Conservation (phyloP, 2,113 vertebrate genomes). For the Tachysurus vachellii region DNA sequence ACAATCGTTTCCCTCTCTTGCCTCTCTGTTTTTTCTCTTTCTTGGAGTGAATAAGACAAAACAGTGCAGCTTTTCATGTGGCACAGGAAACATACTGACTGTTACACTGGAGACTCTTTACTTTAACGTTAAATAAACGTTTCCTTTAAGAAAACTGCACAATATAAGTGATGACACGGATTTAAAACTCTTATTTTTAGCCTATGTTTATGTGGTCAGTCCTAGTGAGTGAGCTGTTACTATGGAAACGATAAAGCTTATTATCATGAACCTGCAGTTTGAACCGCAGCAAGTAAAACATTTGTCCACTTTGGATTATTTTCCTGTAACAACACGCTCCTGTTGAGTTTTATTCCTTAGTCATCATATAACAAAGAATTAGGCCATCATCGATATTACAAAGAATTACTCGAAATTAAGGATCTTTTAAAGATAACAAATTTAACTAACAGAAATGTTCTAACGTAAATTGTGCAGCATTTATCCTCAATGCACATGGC, state of each 20-base stretch:
- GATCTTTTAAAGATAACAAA: neutral
- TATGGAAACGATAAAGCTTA: neutral
- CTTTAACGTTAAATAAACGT: neutral
- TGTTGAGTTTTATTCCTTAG: neutral
- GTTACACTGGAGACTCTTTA: neutral
- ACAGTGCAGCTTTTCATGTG: neutral
- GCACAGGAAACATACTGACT: neutral
- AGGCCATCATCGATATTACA: neutral
- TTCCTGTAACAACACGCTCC: neutral
- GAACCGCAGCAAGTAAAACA: neutral
- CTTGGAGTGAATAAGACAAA: neutral
- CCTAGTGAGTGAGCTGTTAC: neutral
- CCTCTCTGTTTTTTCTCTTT: neutral
- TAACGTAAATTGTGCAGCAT: neutral
- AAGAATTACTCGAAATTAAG: neutral
- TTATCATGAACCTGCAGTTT: neutral
- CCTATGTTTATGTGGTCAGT: neutral
- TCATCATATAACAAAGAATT: no score
- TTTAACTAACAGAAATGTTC: neutral
- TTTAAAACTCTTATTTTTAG: neutral
- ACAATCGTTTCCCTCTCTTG: neutral
- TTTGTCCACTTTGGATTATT: neutral
- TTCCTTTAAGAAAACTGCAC: neutral
- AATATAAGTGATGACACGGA: neutral
- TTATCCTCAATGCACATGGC: constrained; percentile 1